Evolutionary conservation across 2,888 invertebrate species (phyloP).

Genomic region (Sinohyriopsis cumingii): DNA sequence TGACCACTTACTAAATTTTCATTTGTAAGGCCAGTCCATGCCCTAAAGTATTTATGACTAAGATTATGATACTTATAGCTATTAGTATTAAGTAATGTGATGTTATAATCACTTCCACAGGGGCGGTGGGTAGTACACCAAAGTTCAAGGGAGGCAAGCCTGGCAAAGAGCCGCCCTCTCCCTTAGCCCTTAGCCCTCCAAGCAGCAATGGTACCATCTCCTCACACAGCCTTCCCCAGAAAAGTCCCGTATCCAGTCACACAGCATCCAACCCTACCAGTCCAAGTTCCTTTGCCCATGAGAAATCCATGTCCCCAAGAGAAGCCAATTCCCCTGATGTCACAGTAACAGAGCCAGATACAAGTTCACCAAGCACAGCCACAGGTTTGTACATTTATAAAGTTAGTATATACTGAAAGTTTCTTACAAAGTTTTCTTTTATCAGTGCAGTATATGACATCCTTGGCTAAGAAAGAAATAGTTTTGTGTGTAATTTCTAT

Average conservation of each 20-base stretch:
- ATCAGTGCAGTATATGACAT: too few relatives aligned
- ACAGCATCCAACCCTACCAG: constrained; percentile 44
- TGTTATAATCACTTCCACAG: too few relatives aligned
- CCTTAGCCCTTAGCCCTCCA: constrained; percentile 20
- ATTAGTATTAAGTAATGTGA: too few relatives aligned
- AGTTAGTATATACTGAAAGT: too few relatives aligned
- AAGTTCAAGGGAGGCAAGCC: constrained; percentile 10
- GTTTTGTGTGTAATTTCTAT: too few relatives aligned
- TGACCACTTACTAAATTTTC: too few relatives aligned
- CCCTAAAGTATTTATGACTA: too few relatives aligned
- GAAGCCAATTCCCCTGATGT: constrained; percentile 63
- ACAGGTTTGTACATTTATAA: constrained; percentile 29
- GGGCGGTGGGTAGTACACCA: background rate
- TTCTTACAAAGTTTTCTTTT: too few relatives aligned
- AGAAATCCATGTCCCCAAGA: constrained; percentile 48
- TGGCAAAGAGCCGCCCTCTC: constrained; percentile 23
- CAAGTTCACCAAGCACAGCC: constrained; percentile 68
- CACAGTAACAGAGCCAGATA: constrained; percentile 73
- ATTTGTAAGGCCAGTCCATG: too few relatives aligned
- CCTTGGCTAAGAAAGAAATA: too few relatives aligned
- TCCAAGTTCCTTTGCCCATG: constrained; percentile 37
- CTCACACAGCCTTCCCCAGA: constrained; percentile 17
- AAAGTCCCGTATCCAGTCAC: constrained; percentile 39
- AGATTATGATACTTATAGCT: too few relatives aligned
- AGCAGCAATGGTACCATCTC: constrained; percentile 25